Base-by-base conservation (phyloP, 2,797 vertebrate genomes). In the Alcedo quadribrachys region DNA sequence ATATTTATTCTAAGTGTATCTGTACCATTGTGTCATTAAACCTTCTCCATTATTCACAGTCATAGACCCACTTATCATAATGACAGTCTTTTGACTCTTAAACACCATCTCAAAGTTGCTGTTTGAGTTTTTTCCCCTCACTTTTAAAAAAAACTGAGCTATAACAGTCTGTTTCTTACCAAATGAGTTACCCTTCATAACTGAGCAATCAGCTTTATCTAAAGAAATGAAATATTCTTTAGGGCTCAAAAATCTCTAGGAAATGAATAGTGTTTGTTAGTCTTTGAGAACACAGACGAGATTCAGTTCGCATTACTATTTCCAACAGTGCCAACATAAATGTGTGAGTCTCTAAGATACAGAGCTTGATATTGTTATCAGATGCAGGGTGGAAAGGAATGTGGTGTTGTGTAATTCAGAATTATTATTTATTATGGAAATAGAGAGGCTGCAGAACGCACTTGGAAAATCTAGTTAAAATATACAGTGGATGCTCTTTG, bases 151-250 rank as follows among this genome's bases (percentile, higher is more conserved):
- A 82, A 65, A 88, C 82, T 53, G 90, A 90, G 78, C 67, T 95
- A 30, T 87, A 96, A 80, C 91, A 96, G 87, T 78, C 85, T 97
- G 77, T 94, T 97, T 62, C 91, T 94, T 92, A 79, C 94, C 96
- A 96, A 96, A 95, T 86, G 93, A 94, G 84, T 82, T 96, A 92
- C 69, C 2, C 25, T 89, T 96, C 91, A 32, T 96, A 96, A 96
- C 88, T 92, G 94, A 97, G 94, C 93, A 96, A 98, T 97, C 95
- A 96, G 71, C 93, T 89, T 97, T 97, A 97, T 96, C 95, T 97
- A 97, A 98, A 97, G 96, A 97, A 97, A 97, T 94, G 92, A 97
- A 97, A 97, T 97, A 97, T 97, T 97, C 96, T 97, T 97, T 95
- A 92, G 96, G 96, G 92, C 95, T 97, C 93, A 95, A 96, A 96